A percentile compares a stretch with the other conserved stretches of the same genome.
These are phyloP conservation scores for Chelonus formosanus DNA, from an alignment of 2,888 invertebrate species.

Conservation along the genomic window DNA sequence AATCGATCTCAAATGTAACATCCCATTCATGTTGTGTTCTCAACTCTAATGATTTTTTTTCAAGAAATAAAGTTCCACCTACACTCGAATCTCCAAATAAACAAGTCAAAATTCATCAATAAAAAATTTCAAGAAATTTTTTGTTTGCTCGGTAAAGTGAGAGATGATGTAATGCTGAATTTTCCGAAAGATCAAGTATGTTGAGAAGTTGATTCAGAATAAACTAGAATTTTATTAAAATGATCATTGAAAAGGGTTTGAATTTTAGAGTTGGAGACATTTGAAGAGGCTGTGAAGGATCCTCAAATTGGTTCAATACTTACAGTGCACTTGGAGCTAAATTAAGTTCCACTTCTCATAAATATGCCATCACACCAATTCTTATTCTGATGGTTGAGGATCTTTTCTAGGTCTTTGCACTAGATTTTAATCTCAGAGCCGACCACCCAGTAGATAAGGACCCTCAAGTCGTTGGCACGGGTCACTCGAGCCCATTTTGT, in stretches of 20 bases:
- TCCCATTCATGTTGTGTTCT: background rate
- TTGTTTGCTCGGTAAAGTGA: no score
- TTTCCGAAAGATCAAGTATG: no score
- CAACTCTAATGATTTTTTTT: background rate
- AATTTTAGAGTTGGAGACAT: background rate
- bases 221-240: no score
- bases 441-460: slow-evolving; percentile 20
- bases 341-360: slow-evolving; percentile 59
- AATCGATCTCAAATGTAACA: background rate
- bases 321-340: slow-evolving; percentile 56
- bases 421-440: background rate
- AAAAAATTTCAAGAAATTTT: no score
- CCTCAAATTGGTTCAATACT: slow-evolving; percentile 59
- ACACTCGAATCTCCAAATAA: no score
- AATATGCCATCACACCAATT: slow-evolving; percentile 45
- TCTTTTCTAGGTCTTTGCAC: background rate
- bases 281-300: slow-evolving; percentile 52
- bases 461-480: slow-evolving; percentile 16
- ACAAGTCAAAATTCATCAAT: no score
- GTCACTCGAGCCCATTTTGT: slow-evolving; percentile 4
- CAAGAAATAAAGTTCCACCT: no score
- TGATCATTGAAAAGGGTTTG: background rate
- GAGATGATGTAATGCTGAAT: no score
- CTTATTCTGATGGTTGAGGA: slow-evolving; percentile 11
- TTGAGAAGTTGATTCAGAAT: no score